phyloP scores from a whole-genome alignment of 2,113 vertebrate species.

The Saccopteryx bilineata region DNA sequence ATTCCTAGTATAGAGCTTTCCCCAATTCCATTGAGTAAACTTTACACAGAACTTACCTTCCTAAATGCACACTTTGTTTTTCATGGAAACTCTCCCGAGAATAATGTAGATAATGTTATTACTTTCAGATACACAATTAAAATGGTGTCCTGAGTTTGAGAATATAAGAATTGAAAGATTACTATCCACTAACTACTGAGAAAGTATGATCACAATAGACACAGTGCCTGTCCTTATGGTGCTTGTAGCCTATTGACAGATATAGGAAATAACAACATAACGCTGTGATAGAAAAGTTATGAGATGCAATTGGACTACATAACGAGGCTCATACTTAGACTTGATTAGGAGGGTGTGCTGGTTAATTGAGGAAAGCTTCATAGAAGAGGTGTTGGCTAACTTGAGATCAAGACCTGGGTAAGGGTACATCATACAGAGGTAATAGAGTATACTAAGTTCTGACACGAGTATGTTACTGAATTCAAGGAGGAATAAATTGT shows the following conservation, averaged over 20 bases:
- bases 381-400: background rate
- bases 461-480: background rate
- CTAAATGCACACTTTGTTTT: background rate
- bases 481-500: constrained; percentile 7
- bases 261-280: background rate
- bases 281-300: background rate
- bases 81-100: background rate
- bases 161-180: background rate
- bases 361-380: background rate
- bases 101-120: background rate
- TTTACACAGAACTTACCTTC: background rate
- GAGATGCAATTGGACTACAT: background rate
- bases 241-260: background rate
- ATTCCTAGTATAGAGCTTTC: background rate
- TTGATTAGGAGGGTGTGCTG: background rate
- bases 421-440: background rate
- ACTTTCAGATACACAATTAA: background rate
- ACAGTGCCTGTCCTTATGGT: background rate
- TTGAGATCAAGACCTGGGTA: background rate
- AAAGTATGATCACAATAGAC: background rate
- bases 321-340: background rate
- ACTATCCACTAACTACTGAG: background rate
- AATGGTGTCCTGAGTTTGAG: background rate
- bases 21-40: background rate
- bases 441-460: background rate